Evolutionary conservation across 1,140 invertebrate genomes (phyloP), one percentile per base, ranked within the genome.

Genomic region (Apis laboriosa): DNA sequence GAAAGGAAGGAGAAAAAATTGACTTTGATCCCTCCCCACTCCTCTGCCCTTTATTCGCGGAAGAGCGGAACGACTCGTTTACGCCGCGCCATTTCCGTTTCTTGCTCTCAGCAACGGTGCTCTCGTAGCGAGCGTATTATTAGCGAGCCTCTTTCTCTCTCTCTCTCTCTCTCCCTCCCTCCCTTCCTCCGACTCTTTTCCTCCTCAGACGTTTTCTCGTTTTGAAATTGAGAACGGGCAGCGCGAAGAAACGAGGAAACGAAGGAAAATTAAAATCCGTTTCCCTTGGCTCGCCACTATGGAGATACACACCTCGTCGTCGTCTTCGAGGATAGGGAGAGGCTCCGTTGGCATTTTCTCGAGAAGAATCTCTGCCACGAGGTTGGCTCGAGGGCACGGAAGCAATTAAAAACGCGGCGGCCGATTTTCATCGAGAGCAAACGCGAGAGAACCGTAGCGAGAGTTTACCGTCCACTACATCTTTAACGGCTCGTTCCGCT

Each of bases 11-110:
- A 68, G 43, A 17, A 63, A 70, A 82, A 55, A 82, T 72, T 66
- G 75, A 77, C 75, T 83, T 84, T 79, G 66, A 71, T 76, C 80
- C 34, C 24, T 24, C 24, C 49, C 56, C 53, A 70, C 58, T 63
- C 9, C 53, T 24, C 51, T n/a, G 56, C 51, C 73, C 56, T 72
- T 56, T 43, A 55, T 61, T 71, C 49, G 77, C 71, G 83, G 77
- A 84, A 84, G 56, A 71, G 84, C 79, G 85, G 75, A 87, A 87
- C 85, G 85, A 87, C 80, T 84, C 84, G 80, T 84, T 71, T 77
- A 75, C 70, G 77, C 68, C 83, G 86, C 71, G 68, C 77, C 73
- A 73, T 85, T 82, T 85, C 76, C 73, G 77, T 76, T 87, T 84
- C 87, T 84, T 85, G 77, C 77, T 21, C 56, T 78, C 68, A 34